Conservation (phyloP, 2,113 vertebrate species). For the Salvelinus alpinus region DNA sequence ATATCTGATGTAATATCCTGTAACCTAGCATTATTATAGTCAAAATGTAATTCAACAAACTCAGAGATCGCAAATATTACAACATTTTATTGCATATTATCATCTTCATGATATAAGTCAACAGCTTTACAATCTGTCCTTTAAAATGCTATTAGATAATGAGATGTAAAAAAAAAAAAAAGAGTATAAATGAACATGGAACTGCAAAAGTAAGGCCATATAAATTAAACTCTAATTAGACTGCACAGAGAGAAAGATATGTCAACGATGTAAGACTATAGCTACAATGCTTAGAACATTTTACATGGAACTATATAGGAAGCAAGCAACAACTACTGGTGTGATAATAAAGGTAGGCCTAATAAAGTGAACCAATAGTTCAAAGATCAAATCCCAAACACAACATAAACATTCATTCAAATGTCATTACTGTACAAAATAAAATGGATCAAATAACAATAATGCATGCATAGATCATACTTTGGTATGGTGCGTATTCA, state of each 20-base stretch:
- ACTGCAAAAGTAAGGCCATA: slow-evolving; percentile 45
- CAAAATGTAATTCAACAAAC: not conserved
- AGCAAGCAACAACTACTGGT: slow-evolving; percentile 23
- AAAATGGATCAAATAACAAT: slow-evolving; percentile 34
- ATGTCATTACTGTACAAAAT: slow-evolving; percentile 45
- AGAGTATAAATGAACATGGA: slow-evolving; percentile 3
- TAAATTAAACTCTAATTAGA: slow-evolving; percentile 47
- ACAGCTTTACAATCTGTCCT: slow-evolving; percentile 52
- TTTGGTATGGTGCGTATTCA: slow-evolving; percentile 13
- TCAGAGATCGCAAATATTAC: slow-evolving; percentile 35
- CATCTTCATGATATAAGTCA: slow-evolving; percentile 32
- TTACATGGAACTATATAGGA: slow-evolving; percentile 16
- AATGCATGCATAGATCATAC: slow-evolving; percentile 44
- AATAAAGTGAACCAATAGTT: slow-evolving; percentile 13
- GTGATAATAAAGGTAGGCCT: not conserved
- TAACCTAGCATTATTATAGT: not conserved
- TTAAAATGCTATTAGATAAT: slow-evolving; percentile 39
- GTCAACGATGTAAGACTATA: slow-evolving; percentile 8
- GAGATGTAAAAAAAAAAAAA: slow-evolving; percentile 27
- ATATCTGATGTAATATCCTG: not conserved
- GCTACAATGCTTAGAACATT: slow-evolving; percentile 27
- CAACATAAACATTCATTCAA: slow-evolving; percentile 55
- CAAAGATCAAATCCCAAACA: slow-evolving; percentile 17
- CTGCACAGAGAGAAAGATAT: slow-evolving; percentile 19
- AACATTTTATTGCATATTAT: slow-evolving; percentile 54